Percentiles rank a stretch among this genome's conserved stretches.
Conservation (phyloP, 2,113 vertebrate species). For the Rattus rattus region DNA sequence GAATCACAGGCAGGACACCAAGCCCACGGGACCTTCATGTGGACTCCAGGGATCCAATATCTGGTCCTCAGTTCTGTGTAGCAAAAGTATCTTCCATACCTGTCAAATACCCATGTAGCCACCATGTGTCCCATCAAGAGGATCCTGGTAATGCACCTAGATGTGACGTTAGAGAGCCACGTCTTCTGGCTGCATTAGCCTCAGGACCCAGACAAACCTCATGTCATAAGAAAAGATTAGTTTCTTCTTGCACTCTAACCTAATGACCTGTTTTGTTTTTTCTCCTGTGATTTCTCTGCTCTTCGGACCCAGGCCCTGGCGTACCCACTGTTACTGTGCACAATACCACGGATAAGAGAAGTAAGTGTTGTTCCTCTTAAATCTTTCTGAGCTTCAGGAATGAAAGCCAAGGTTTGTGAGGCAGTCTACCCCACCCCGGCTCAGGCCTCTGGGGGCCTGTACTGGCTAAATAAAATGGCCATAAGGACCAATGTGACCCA, state of each 20-base stretch:
- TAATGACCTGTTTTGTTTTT: neutral
- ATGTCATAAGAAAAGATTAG: neutral
- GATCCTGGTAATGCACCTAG: constrained; percentile 62
- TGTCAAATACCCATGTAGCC: neutral
- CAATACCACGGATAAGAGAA: constrained; percentile 89
- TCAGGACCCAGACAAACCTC: neutral
- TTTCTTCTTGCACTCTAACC: constrained; percentile 8
- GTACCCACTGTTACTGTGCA: constrained; percentile 93
- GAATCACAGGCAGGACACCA: neutral
- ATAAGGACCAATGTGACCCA: fast-evolving
- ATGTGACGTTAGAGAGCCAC: neutral
- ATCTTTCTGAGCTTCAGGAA: fast-evolving
- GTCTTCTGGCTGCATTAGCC: neutral
- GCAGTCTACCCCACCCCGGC: fast-evolving
- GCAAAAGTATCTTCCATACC: neutral
- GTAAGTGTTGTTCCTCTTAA: constrained; percentile 86
- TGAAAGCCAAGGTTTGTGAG: fast-evolving
- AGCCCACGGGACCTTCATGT: neutral
- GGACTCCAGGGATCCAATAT: neutral
- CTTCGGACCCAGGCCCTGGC: constrained; percentile 87
- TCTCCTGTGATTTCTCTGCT: constrained; percentile 63
- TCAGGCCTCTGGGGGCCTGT: fast-evolving
- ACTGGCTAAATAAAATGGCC: fast-evolving
- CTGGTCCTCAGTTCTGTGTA: neutral
- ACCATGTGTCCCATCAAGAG: constrained; percentile 54